Evolutionary conservation across 2,888 invertebrate genomes (phyloP).

Genomic region (Eurois occulta): DNA sequence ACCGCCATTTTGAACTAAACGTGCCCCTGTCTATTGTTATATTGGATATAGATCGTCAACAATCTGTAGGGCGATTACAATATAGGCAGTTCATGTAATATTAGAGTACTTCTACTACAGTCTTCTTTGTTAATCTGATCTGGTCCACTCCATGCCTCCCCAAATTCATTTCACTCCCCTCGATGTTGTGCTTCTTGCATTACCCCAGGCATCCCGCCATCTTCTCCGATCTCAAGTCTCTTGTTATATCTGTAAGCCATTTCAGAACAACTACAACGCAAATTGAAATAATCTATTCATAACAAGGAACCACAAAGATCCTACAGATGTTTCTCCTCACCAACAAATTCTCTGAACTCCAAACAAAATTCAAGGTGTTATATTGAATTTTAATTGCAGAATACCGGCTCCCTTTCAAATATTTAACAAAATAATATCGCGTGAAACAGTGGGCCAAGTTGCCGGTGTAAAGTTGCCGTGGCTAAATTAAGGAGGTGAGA

Average conservation of each 20-base stretch:
- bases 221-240: neutral
- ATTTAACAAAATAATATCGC: slow-evolving; percentile 68
- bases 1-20: neutral
- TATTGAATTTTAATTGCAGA: slow-evolving; percentile 66
- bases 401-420: slow-evolving; percentile 63
- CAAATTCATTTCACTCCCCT: neutral
- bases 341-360: slow-evolving; percentile 13
- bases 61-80: neutral
- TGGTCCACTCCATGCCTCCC: neutral
- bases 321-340: slow-evolving; percentile 34
- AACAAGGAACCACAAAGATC: slow-evolving; percentile 11
- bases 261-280: neutral
- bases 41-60: neutral
- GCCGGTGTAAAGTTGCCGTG: slow-evolving; percentile 67
- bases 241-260: neutral
- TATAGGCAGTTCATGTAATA: neutral
- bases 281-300: slow-evolving; percentile 23
- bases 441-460: slow-evolving; percentile 64
- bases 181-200: neutral
- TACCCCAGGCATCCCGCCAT: fast-evolving
- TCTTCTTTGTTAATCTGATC: neutral
- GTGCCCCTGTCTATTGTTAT: neutral
- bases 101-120: neutral
- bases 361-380: slow-evolving; percentile 53
- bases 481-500: slow-evolving; percentile 80